Conservation (phyloP, 2,888 invertebrate species). For the Drosophila prolongata region DNA sequence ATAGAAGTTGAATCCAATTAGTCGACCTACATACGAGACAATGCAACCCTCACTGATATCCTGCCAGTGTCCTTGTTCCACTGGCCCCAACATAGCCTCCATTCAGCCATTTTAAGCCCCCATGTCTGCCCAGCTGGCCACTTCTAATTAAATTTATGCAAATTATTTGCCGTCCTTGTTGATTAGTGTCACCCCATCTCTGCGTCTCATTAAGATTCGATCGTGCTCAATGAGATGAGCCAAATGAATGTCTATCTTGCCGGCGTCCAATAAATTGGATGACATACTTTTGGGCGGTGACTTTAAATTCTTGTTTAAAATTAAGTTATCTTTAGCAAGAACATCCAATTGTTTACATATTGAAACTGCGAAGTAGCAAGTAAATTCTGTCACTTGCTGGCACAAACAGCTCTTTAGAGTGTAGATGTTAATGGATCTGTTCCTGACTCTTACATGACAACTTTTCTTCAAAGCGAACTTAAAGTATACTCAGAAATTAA, state of each 20-base stretch:
- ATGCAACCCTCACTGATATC: constrained; percentile 26
- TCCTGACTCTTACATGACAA: constrained; percentile 17
- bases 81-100: constrained; percentile 36
- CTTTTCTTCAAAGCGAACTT: background rate
- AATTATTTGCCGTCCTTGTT: constrained; percentile 40
- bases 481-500: background rate
- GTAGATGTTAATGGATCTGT: constrained; percentile 42
- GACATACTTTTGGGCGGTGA: constrained; percentile 8
- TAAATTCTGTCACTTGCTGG: constrained; percentile 16
- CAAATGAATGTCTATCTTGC: background rate
- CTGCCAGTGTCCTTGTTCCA: constrained; percentile 26
- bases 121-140: constrained; percentile 20
- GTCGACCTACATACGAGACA: constrained; percentile 23
- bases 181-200: constrained; percentile 23
- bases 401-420: constrained; percentile 28
- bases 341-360: background rate
- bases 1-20: constrained; percentile 42
- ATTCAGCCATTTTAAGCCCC: constrained; percentile 19
- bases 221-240: constrained; percentile 43
- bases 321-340: too few relatives aligned
- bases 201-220: constrained; percentile 32
- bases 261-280: background rate
- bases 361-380: constrained; percentile 4
- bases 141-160: constrained; percentile 67
- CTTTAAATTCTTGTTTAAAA: background rate